Conservation (phyloP, 1,140 invertebrate species). For the Leguminivora glycinivorella region DNA sequence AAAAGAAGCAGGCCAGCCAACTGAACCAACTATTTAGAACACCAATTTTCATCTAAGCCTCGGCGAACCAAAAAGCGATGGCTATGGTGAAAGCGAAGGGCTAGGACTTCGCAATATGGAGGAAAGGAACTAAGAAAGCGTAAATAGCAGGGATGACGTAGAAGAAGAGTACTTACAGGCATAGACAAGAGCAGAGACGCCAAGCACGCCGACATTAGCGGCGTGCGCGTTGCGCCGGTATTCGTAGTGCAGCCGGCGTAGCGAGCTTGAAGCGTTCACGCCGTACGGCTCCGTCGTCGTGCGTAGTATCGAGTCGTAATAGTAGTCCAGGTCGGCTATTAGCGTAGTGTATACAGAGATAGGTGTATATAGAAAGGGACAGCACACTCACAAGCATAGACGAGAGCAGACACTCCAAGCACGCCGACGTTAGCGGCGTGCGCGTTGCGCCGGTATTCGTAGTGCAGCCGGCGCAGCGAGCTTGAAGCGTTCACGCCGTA, state of each 20-base stretch:
- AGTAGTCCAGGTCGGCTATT: neutral
- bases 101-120: too few relatives aligned
- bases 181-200: slow-evolving; percentile 73
- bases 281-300: neutral
- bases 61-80: too few relatives aligned
- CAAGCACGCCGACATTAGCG: slow-evolving; percentile 64
- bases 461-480: slow-evolving; percentile 35
- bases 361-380: neutral
- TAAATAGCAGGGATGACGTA: too few relatives aligned
- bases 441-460: slow-evolving; percentile 51
- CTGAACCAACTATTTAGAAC: too few relatives aligned
- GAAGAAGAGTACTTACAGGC: slow-evolving; percentile 79
- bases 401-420: slow-evolving; percentile 71
- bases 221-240: slow-evolving; percentile 30
- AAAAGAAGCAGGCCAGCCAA: too few relatives aligned
- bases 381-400: slow-evolving; percentile 76
- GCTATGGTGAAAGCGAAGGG: too few relatives aligned
- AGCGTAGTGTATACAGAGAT: too few relatives aligned
- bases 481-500: neutral
- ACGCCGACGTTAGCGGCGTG: slow-evolving; percentile 73
- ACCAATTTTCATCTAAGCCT: too few relatives aligned
- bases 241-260: slow-evolving; percentile 37
- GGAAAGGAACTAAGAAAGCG: too few relatives aligned
- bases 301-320: neutral
- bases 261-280: neutral